Percentiles rank a stretch among this genome's conserved stretches.
Conservation (phyloP, 2,113 vertebrate genomes). For the Perca schrenkii region DNA sequence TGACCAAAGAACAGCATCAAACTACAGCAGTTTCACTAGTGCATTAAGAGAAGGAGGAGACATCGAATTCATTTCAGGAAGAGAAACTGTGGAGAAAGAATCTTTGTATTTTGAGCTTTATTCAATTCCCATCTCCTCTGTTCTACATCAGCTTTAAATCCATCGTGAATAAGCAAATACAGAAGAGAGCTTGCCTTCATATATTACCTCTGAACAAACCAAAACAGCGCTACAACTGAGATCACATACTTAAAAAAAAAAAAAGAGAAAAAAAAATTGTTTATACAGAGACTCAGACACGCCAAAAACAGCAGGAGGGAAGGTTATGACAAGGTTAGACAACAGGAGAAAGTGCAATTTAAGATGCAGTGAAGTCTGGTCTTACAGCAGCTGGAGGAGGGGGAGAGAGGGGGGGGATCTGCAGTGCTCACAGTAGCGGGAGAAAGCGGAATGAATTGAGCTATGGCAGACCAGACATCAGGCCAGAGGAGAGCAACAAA, state of each 20-base stretch:
- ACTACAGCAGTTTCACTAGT: not conserved
- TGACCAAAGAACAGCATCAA: not conserved
- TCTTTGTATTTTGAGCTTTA: constrained; percentile 66
- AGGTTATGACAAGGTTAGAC: constrained; percentile 25
- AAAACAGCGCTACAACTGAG: constrained; percentile 60
- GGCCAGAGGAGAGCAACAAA: constrained; percentile 11
- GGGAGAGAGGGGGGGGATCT: not conserved
- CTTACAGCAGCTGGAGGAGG: constrained; percentile 17
- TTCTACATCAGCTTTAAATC: constrained; percentile 61
- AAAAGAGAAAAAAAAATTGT: constrained; percentile 33
- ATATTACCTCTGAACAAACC: constrained; percentile 68
- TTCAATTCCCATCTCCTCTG: constrained; percentile 60
- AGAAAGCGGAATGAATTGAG: constrained; percentile 11
- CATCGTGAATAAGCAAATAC: constrained; percentile 47
- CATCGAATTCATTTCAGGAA: not conserved
- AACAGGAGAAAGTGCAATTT: constrained; percentile 50
- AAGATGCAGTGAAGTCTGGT: constrained; percentile 39
- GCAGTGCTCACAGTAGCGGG: not conserved
- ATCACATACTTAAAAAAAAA: constrained; percentile 40
- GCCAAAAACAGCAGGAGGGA: constrained; percentile 12
- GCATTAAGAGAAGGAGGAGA: not conserved
- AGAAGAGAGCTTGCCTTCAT: constrained; percentile 51
- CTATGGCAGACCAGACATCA: constrained; percentile 6
- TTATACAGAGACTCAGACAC: constrained; percentile 40
- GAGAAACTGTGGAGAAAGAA: not conserved